Percentiles rank a stretch among this genome's conserved stretches.
Evolutionary conservation across 2,888 invertebrate genomes (phyloP).

Genomic region (Drosophila greeni): DNA sequence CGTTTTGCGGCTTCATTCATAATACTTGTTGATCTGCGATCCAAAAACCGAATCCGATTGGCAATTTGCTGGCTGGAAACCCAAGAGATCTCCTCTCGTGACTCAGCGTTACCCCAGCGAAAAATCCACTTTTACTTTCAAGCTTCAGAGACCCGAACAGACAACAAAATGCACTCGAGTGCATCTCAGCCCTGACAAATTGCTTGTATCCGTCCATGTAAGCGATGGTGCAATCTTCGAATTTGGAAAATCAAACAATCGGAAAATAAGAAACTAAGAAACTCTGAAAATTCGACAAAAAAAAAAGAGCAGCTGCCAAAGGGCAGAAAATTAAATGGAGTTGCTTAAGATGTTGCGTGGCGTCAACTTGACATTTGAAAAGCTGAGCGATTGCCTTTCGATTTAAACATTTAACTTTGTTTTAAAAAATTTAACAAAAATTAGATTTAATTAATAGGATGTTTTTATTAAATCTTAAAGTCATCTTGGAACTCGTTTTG

Average conservation of each 20-base stretch:
- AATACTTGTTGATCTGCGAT: conserved; percentile 38
- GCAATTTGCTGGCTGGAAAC: conserved; percentile 25
- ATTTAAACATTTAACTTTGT: not conserved
- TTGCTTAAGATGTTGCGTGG: conserved; percentile 29
- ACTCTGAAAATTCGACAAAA: conserved; percentile 2
- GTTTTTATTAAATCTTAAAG: not conserved
- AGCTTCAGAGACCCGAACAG: conserved; percentile 33
- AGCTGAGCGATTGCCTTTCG: not conserved
- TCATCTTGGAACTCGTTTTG: not conserved
- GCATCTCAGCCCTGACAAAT: conserved; percentile 55
- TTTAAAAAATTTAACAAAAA: not conserved
- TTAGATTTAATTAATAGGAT: not conserved
- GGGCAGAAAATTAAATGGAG: conserved; percentile 26
- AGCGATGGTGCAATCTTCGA: conserved; percentile 33
- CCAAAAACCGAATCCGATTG: conserved; percentile 25
- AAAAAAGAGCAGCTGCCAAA: conserved; percentile 30
- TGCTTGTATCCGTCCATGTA: conserved; percentile 60
- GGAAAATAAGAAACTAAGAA: conserved; percentile 1
- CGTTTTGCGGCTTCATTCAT: conserved; percentile 59
- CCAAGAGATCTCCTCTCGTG: conserved; percentile 34
- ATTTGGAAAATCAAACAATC: conserved; percentile 26
- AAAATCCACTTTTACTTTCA: conserved; percentile 58
- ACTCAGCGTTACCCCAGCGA: conserved; percentile 49
- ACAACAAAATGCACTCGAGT: conserved; percentile 40
- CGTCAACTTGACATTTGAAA: conserved; percentile 50